A percentile compares a stretch with the other conserved stretches of the same genome.
Conservation (phyloP, 2,888 invertebrate species). For the Harmothoe impar region DNA sequence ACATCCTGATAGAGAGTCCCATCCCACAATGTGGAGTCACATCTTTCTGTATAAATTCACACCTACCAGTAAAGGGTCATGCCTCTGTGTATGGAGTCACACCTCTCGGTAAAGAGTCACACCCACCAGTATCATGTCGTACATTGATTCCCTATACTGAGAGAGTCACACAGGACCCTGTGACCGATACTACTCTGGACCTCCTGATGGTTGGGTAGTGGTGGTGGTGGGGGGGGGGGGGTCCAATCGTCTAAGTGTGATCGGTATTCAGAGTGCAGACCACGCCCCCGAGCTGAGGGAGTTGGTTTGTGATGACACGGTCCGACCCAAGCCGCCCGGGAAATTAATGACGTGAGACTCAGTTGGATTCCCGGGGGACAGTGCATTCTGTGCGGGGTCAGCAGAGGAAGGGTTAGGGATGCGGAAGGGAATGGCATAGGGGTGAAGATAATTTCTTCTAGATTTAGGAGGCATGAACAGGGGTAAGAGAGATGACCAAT, state of each 20-base stretch:
- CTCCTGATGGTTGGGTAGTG: neutral
- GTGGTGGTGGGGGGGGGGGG: neutral
- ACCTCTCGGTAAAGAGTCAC: too few relatives aligned
- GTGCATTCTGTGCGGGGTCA: neutral
- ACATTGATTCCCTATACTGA: too few relatives aligned
- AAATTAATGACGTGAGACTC: conserved; percentile 24
- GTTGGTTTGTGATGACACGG: conserved; percentile 31
- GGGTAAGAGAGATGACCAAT: too few relatives aligned
- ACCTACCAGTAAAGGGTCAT: too few relatives aligned
- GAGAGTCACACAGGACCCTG: too few relatives aligned
- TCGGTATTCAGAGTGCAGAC: conserved; percentile 3
- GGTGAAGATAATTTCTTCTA: neutral
- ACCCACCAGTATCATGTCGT: too few relatives aligned
- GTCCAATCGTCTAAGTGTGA: conserved; percentile 40
- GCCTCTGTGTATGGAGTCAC: too few relatives aligned
- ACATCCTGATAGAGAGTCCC: too few relatives aligned
- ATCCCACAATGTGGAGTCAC: too few relatives aligned
- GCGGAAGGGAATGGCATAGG: neutral
- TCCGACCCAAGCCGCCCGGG: conserved; percentile 25
- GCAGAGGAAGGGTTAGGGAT: neutral
- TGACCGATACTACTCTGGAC: neutral
- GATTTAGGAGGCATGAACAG: neutral
- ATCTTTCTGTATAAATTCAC: too few relatives aligned
- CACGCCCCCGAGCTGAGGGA: conserved; percentile 16
- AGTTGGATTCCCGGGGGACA: neutral